phyloP scores from a whole-genome alignment of 2,888 invertebrate species.

The Melitaea athalia region DNA sequence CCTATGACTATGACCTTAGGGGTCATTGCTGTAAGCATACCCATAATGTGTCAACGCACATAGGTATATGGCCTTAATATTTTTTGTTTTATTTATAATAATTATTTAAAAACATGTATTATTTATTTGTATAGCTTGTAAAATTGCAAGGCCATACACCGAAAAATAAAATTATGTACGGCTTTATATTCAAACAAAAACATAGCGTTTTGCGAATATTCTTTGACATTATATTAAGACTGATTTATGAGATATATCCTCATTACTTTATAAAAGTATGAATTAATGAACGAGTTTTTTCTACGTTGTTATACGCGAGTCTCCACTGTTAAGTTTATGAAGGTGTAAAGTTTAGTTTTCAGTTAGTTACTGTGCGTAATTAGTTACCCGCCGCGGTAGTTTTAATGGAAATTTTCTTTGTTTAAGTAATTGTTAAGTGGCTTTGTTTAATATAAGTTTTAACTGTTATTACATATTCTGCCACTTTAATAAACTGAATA shows the following conservation, averaged over 20 bases:
- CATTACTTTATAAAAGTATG: constrained; percentile 8
- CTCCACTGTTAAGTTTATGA: constrained; percentile 45
- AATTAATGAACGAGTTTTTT: constrained; percentile 22
- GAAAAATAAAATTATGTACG: not conserved
- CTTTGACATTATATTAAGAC: not conserved
- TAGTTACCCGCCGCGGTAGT: constrained; percentile 54
- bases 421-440: constrained; percentile 52
- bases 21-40: no score
- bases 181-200: not conserved
- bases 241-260: constrained; percentile 4
- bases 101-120: not conserved
- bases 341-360: constrained; percentile 55
- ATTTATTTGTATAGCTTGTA: not conserved
- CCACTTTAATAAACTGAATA: not conserved
- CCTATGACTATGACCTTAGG: no score
- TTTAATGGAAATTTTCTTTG: constrained; percentile 64
- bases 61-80: no score
- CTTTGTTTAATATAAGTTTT: constrained; percentile 41
- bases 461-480: constrained; percentile 10
- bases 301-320: constrained; percentile 33
- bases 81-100: not conserved
- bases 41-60: no score
- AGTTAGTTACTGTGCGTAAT: constrained; percentile 59
- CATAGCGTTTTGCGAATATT: not conserved
- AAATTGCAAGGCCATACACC: not conserved